A percentile compares a stretch with the other conserved stretches of the same genome.
phyloP scores from a whole-genome alignment of 2,888 invertebrate species.

The Torymus auratus region DNA sequence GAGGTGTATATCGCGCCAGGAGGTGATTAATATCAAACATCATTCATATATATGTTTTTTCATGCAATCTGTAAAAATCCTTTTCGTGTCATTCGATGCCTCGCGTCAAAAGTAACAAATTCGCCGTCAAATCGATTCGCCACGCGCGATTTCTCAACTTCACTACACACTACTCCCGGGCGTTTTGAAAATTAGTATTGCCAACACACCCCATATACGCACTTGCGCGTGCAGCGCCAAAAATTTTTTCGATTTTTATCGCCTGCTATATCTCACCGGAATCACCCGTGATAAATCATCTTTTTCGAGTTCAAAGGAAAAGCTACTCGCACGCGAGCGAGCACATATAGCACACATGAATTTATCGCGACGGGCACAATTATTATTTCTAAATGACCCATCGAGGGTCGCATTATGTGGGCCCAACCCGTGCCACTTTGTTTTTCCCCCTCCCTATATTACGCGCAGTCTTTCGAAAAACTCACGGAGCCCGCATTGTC shows the following conservation, averaged over 20 bases:
- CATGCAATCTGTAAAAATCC: not conserved
- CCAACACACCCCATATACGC: not conserved
- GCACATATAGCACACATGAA: slow-evolving; percentile 30
- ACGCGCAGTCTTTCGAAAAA: no score
- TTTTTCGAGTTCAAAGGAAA: slow-evolving; percentile 16
- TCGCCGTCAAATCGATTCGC: slow-evolving; percentile 31
- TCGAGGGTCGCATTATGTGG: slow-evolving; percentile 28
- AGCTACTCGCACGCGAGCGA: not conserved
- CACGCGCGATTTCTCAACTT: slow-evolving; percentile 42
- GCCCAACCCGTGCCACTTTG: not conserved
- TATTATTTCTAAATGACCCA: slow-evolving; percentile 51
- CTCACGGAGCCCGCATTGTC: not conserved
- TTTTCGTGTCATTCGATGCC: not conserved
- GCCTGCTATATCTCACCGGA: slow-evolving; percentile 28
- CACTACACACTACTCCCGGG: not conserved
- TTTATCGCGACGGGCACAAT: slow-evolving; percentile 47
- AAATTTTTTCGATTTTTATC: slow-evolving; percentile 41
- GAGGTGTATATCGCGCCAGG: no score
- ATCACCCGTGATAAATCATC: slow-evolving; percentile 41
- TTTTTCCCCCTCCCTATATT: no score
- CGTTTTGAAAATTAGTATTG: slow-evolving; percentile 39
- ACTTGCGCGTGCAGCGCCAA: not conserved
- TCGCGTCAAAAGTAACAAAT: slow-evolving; percentile 22
- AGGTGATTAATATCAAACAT: no score
- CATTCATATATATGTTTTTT: no score